A percentile compares a stretch with the other conserved stretches of the same genome.
These are phyloP conservation scores for Dendrolimus punctatus DNA, from an alignment of 1,140 invertebrate species.

Conservation along the genomic window DNA sequence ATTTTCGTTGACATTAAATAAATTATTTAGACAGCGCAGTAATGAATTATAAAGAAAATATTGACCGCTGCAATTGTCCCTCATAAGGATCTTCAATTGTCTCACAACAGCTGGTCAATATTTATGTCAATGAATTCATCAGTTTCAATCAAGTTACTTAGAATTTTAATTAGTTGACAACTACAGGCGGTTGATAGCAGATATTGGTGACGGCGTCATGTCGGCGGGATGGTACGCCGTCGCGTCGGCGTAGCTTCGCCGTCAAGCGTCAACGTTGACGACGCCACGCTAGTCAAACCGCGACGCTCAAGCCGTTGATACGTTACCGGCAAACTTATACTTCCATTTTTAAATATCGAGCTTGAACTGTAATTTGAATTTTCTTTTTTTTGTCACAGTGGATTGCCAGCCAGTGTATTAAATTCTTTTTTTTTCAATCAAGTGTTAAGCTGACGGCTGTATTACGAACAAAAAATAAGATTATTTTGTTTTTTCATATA, in stretches of 20 bases:
- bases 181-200: neutral
- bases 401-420: too few species aligned
- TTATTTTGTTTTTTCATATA: too few species aligned
- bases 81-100: slow-evolving; percentile 11
- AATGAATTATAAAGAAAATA: too few species aligned
- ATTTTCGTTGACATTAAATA: too few species aligned
- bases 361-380: neutral
- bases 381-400: neutral
- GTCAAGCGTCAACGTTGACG: neutral
- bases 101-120: slow-evolving; percentile 21
- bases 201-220: neutral
- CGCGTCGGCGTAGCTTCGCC: neutral
- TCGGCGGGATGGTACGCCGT: neutral
- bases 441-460: too few species aligned
- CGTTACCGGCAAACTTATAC: slow-evolving; percentile 18
- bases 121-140: slow-evolving; percentile 35
- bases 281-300: slow-evolving; percentile 29
- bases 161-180: slow-evolving; percentile 11
- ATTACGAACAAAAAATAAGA: too few species aligned
- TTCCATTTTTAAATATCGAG: slow-evolving; percentile 11
- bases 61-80: neutral
- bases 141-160: slow-evolving; percentile 25
- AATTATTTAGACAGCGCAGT: too few species aligned
- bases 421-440: too few species aligned
- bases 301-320: slow-evolving; percentile 34